Evolutionary conservation across 2,113 vertebrate genomes (phyloP), one percentile per base, ranked within the genome.

Genomic region (Alouatta palliata): DNA sequence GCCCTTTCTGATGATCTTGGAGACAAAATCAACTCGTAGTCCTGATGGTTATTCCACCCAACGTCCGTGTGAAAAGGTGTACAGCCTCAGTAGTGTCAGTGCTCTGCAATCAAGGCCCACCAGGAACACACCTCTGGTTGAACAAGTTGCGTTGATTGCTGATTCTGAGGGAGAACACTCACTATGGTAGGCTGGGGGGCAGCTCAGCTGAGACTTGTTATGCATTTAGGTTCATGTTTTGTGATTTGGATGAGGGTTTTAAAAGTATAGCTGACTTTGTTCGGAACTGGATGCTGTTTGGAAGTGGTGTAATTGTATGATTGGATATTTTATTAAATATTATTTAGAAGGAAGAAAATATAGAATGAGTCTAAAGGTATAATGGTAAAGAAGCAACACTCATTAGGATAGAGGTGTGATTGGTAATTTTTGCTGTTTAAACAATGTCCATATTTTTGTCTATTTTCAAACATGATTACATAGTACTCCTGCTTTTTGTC

Each of bases 111-210:
- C 61, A 17, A n/a, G 3, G 10, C 3, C 54, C 58, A 37, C 75
- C 19, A 13, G 85, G 19, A 43, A 27, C 32, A 52, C 1, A 85
- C 1, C 20, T 43, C 35, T 1, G 66, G 8, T 9, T 49, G 37
- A 52, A 64, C 13, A 54, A 14, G n/a, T 52, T 84, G 58, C 10
- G 32, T n/a, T 30, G 75, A n/a, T 35, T 14, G 30, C 19, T 47
- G 12, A 7, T 19, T 25, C 20, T 4, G 54, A 37, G 5, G 9
- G 35, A 16, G 5, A 25, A 12, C 0, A 3, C 58, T 90, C 13
- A 17, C 37, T 37, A 0, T 37, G n/a, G 17, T 45, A 35, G 32
- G 35, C 43, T 52, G 32, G 5, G 35, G 52, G 32, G 6, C n/a
- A 5, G 10, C 16, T 43, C 37, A 43, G 54, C 23, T 73, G 77